phyloP scores from a whole-genome alignment of 2,113 vertebrate species.

The Falcunculus frontatus region DNA sequence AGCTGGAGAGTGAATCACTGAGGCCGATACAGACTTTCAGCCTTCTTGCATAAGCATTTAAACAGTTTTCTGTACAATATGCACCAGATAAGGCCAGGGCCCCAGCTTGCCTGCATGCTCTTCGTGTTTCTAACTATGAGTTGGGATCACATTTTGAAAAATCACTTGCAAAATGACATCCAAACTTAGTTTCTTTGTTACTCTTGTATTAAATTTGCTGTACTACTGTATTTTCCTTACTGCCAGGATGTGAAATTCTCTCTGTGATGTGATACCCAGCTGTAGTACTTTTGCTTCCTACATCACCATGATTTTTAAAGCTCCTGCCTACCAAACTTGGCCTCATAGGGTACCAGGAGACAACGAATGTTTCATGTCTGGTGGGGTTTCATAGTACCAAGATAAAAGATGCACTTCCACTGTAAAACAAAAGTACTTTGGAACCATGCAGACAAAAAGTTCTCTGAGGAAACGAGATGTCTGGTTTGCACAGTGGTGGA shows the following conservation, averaged over 20 bases:
- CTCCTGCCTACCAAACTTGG: not conserved
- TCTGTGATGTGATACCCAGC: not conserved
- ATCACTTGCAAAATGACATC: not conserved
- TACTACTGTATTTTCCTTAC: not conserved
- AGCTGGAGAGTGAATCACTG: not conserved
- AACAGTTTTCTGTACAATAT: not conserved
- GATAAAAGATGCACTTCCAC: not conserved
- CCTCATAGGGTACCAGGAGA: not conserved
- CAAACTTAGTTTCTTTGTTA: not conserved
- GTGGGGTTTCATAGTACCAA: not conserved
- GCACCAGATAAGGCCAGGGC: not conserved
- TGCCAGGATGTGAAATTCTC: not conserved
- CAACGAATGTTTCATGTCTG: not conserved
- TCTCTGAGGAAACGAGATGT: not conserved
- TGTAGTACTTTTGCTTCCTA: not conserved
- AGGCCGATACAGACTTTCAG: not conserved
- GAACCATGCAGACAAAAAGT: not conserved
- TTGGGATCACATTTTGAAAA: not conserved
- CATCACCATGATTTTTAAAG: not conserved
- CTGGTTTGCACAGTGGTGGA: not conserved
- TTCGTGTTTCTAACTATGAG: not conserved
- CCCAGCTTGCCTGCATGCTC: not conserved
- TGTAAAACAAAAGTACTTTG: not conserved
- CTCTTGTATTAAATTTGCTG: not conserved
- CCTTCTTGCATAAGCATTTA: conserved; percentile 6